Conservation (phyloP, 2,113 vertebrate species). For the Saguinus imperator region DNA sequence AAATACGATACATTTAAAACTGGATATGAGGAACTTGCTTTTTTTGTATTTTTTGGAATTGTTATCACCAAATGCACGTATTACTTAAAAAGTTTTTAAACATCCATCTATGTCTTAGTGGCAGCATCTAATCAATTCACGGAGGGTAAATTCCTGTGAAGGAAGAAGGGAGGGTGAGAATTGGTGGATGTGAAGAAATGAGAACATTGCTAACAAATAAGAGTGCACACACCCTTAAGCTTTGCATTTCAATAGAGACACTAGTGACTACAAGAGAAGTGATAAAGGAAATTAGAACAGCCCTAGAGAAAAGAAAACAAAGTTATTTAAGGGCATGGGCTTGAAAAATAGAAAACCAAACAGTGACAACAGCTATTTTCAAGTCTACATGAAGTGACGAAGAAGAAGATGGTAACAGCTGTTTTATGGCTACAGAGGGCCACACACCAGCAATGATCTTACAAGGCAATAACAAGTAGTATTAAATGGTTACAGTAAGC, state of each 20-base stretch:
- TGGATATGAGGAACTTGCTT: not conserved
- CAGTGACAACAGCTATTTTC: not conserved
- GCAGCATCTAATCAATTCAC: not conserved
- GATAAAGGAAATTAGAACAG: not conserved
- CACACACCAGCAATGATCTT: not conserved
- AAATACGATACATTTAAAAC: not conserved
- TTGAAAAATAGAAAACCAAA: not conserved
- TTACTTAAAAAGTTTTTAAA: not conserved
- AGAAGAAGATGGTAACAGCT: not conserved
- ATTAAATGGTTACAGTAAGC: not conserved
- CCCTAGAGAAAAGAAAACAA: not conserved
- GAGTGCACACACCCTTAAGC: accelerated
- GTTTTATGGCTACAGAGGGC: not conserved
- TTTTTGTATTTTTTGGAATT: not conserved
- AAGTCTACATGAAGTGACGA: not conserved
- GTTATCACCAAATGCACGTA: not conserved
- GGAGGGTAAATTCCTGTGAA: not conserved
- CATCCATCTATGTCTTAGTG: not conserved
- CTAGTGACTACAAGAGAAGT: not conserved
- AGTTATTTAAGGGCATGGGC: too few species aligned
- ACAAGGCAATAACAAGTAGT: not conserved
- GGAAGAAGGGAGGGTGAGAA: not conserved
- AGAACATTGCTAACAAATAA: not conserved
- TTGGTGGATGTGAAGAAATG: not conserved
- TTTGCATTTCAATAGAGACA: not conserved